Base-by-base conservation (phyloP, 2,797 vertebrate genomes). In the Hirundo rustica region DNA sequence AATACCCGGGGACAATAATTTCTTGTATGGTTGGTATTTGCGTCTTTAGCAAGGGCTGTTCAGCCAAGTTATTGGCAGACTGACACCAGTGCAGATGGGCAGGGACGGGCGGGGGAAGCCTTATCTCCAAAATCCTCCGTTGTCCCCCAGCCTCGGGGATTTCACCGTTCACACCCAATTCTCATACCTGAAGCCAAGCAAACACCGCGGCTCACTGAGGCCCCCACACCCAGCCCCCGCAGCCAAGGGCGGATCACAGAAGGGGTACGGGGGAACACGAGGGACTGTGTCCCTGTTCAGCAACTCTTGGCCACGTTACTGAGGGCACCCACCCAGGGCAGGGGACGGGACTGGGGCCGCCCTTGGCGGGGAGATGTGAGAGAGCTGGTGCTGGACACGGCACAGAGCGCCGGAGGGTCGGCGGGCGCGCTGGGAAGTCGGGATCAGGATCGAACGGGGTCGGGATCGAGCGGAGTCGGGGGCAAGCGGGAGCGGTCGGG, bases 201-300 rank as follows among this genome's bases (percentile, higher is more conserved):
- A 71, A 54, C 50, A 29, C 53, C 23, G 22, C 27, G 12, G 34
- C 13, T 66, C 65, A 2, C 1, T 11, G 32, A 38, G 58, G 70
- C n/a, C 58, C 22, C 51, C 15, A 53, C 50, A 54, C 6, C 1
- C 5, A 84, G 36, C 10, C 53, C 34, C 11, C 2, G 26, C 51
- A 50, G 72, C 40, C 70, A 36, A 20, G 18, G 57, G 71, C 22
- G 22, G 70, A 8, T 30, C 30, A 19, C 44, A 34, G 30, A 20
- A 25, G 5, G 21, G 13, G 2, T 5, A 20, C 1, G 1, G 45
- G 40, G 4, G 13, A 50, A 40, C 16, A 8, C 0, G 14, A 54
- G 42, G 22, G 27, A 11, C 32, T 61, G 21, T 5, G 55, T 1
- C 34, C 4, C 42, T 40, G n/a, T 54, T 29, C 3, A 30, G 18